Conservation (phyloP, 2,888 invertebrate species). For the Sphinx pinastri region DNA sequence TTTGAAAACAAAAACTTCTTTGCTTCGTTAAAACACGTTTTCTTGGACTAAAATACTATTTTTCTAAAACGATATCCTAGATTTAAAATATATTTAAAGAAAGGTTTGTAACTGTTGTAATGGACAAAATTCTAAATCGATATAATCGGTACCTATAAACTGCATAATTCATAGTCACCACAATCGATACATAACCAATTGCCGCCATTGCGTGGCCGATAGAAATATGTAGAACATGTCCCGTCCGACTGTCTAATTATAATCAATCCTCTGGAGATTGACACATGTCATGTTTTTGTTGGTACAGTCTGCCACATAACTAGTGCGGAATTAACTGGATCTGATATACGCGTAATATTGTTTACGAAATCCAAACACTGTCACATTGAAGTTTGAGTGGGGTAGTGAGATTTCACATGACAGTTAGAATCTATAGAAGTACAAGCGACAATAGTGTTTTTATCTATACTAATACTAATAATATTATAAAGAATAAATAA, state of each 20-base stretch:
- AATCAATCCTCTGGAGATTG: slow-evolving; percentile 64
- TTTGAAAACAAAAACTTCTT: not conserved
- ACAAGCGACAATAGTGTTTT: too few species aligned
- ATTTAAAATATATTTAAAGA: too few species aligned
- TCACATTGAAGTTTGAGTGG: not conserved
- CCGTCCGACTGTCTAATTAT: slow-evolving; percentile 56
- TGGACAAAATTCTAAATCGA: too few species aligned
- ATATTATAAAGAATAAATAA: too few species aligned
- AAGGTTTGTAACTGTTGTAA: too few species aligned
- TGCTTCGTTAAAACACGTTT: not conserved
- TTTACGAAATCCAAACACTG: not conserved
- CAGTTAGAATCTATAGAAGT: too few species aligned
- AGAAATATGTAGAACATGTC: slow-evolving; percentile 51
- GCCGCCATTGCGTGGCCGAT: slow-evolving; percentile 29
- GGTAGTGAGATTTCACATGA: too few species aligned
- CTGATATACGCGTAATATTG: not conserved
- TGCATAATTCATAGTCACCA: not conserved
- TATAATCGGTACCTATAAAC: too few species aligned
- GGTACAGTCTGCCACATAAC: slow-evolving; percentile 40
- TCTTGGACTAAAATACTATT: not conserved
- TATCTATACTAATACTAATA: too few species aligned
- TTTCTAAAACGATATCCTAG: too few species aligned
- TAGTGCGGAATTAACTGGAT: not conserved
- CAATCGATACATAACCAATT: slow-evolving; percentile 20
- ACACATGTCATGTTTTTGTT: slow-evolving; percentile 47